Base-by-base conservation (phyloP, 2,888 invertebrate genomes). In the Neoitamus cyanurus region DNA sequence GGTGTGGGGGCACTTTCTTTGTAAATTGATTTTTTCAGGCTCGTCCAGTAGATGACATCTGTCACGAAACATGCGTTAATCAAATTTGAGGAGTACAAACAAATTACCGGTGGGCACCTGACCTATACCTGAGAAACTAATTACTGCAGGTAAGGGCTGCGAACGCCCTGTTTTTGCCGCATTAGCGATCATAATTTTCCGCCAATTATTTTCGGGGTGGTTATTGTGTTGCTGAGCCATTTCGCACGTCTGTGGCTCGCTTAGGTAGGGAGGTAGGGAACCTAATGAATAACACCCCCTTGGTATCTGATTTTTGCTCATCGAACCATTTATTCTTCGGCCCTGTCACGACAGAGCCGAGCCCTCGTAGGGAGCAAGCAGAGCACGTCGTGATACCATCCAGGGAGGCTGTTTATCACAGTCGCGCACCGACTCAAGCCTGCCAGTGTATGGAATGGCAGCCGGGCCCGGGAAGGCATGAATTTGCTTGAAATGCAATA, bases 401-500 rank as follows among this genome's bases (percentile, higher is more conserved):
- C 42, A 9, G 48, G 75, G 48, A 48, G 31, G 58, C 78, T 48
- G 78, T 78, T 48, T 48, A 58, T 78, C 78, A 78, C 37, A 42
- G 42, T n/a, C 28, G 42, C 34, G 42, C 15, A 25, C 58, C 70
- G 25, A 20, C 58, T 78, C 78, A 48, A 9, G 58, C 78, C 48
- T 78, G 15, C 78, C 78, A 42, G 30, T n/a, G 77, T 28, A 78
- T 48, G 25, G 48, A 48, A 34, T 30, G 31, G 13, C n/a, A 70
- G 70, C 30, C 31, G 70, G 30, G 30, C 13, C n/a, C 34, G 30
- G 34, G 48, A 78, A 58, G 78, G 78, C 58, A 48, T 78, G 78
- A 75, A 75, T 75, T 75, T 78, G 78, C 78, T 42, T 58, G 78
- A 78, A 78, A 78, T 78, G 78, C 78, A 78, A 78, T 78, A 78